Base-by-base conservation (phyloP, 2,113 vertebrate genomes). In the Diglossa brunneiventris region DNA sequence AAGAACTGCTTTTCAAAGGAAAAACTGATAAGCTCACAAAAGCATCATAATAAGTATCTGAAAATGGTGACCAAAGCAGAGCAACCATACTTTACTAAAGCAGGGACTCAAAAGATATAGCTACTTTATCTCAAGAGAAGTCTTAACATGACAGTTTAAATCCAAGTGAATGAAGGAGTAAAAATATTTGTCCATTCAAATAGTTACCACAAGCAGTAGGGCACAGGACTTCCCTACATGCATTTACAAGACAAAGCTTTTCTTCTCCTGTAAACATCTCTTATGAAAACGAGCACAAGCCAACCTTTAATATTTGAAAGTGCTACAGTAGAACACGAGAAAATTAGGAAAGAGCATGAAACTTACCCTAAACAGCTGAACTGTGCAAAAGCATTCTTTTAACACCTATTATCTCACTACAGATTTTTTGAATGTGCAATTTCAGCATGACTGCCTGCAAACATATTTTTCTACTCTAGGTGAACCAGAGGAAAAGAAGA, bases 81-180 rank as follows among this genome's bases (percentile, higher is more conserved):
- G 35, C 15, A 78, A 31, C n/a, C 28, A 21, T 9, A 20, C 15
- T 7, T 14, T 3, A 17, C 15, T n/a, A 66, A 67, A 66, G 59
- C 33, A 68, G 31, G 10, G 11, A 77, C 11, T 20, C 55, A 35
- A 4, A 55, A 28, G 41, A 64, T 85, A 47, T 1, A 85, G 30
- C 4, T 46, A 39, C 8, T 49, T 44, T 33, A 76, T 30, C 59
- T 68, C 67, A 82, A 70, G 30, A 75, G 27, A 52, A 50, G 16
- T 55, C n/a, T 76, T 46, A 87, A 88, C 15, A 20, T 15, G 11
- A n/a, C 16, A 16, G 22, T 18, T 55, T 18, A 63, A 69, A 68
- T 41, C 23, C 62, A 78, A 82, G 7, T 15, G 7, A 84, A 31
- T 0, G 0, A 81, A 13, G 30, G 2, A 82, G 14, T 46, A 12